A percentile compares a stretch with the other conserved stretches of the same genome.
phyloP scores from a whole-genome alignment of 2,113 vertebrate genomes.

The Micromys minutus region DNA sequence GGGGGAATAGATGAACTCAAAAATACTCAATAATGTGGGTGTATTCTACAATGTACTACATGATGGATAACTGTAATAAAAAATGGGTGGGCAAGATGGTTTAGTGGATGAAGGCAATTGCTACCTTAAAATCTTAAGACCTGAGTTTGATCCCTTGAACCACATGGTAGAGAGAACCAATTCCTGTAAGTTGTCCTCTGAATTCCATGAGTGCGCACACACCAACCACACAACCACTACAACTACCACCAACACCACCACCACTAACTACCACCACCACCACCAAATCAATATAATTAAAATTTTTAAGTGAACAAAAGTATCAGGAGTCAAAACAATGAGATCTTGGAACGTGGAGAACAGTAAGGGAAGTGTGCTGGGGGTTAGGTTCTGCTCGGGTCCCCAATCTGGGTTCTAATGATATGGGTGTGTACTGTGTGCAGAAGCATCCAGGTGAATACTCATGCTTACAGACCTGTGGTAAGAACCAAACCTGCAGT shows the following conservation, averaged over 20 bases:
- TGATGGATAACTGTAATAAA: neutral
- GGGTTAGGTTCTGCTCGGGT: too few relatives aligned
- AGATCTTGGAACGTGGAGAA: neutral
- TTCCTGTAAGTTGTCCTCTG: neutral
- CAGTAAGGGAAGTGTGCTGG: neutral
- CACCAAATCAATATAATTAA: neutral
- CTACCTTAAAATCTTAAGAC: neutral
- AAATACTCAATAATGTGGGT: rapidly evolving
- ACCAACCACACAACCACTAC: neutral
- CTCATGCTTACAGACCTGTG: neutral
- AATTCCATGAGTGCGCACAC: neutral
- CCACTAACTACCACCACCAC: neutral
- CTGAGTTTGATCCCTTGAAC: neutral
- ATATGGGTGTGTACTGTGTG: rapidly evolving
- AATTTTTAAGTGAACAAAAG: neutral
- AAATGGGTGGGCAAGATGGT: neutral
- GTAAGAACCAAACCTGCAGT: neutral
- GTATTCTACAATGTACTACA: neutral
- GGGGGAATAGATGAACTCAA: neutral
- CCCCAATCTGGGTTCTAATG: neutral
- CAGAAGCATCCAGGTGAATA: neutral
- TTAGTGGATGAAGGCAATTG: neutral
- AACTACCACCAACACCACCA: too few relatives aligned
- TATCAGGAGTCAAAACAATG: neutral
- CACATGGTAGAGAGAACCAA: neutral